A percentile compares a stretch with the other conserved stretches of the same genome.
phyloP scores from a whole-genome alignment of 2,797 vertebrate genomes.

The Chanos chanos region DNA sequence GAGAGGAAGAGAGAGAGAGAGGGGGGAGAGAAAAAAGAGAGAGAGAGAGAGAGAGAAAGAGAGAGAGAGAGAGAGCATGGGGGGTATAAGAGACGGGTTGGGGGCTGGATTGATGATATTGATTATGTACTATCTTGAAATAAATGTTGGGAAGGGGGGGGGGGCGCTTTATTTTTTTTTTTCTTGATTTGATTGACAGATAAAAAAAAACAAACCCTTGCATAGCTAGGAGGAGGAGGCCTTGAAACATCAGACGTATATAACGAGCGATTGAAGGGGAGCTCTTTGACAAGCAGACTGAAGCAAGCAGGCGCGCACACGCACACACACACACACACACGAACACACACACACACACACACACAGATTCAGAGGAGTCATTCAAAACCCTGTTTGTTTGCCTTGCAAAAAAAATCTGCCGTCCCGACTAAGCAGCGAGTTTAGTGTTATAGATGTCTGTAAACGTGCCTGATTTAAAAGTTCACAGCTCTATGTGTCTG shows the following conservation, averaged over 20 bases:
- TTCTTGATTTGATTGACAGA: conserved; percentile 55
- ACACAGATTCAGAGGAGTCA: conserved; percentile 82
- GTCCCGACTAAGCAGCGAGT: conserved; percentile 4
- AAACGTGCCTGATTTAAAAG: conserved; percentile 6
- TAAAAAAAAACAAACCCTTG: conserved; percentile 41
- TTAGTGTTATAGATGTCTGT: conserved; percentile 4
- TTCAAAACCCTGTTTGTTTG: conserved; percentile 97
- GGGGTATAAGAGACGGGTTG: conserved; percentile 53
- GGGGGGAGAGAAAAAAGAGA: conserved; percentile 45
- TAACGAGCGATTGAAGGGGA: background rate
- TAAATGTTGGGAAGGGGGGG: conserved; percentile 59
- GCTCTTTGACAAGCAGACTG: conserved; percentile 10
- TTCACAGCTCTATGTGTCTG: background rate
- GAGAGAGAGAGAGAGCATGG: conserved; percentile 42
- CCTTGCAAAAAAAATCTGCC: conserved; percentile 81
- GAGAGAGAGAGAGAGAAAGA: conserved; percentile 61
- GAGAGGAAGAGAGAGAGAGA: conserved; percentile 69
- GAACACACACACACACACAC: conserved; percentile 49
- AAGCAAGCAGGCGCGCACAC: background rate
- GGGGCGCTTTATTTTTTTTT: conserved; percentile 30
- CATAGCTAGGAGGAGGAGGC: conserved; percentile 27
- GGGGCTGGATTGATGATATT: conserved; percentile 95
- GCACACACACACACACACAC: background rate
- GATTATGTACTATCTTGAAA: conserved; percentile 97
- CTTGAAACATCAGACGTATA: conserved; percentile 40